A percentile compares a stretch with the other conserved stretches of the same genome.
phyloP scores from a whole-genome alignment of 2,797 vertebrate species.

The Tokudaia muenninki region DNA sequence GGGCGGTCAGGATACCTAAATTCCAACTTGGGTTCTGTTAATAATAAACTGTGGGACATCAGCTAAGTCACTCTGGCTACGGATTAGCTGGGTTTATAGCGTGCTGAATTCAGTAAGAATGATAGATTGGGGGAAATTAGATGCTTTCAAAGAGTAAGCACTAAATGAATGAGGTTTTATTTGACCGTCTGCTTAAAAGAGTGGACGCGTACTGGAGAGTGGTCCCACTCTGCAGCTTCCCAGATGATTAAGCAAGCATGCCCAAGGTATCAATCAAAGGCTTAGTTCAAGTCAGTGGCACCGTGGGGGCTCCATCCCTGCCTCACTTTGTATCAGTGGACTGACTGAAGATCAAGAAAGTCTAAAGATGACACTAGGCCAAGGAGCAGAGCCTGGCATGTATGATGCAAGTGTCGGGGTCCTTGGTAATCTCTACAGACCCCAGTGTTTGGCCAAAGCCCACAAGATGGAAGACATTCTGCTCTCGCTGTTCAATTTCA shows the following conservation, averaged over 20 bases:
- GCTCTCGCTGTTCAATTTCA: conserved; percentile 51
- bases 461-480: conserved; percentile 77
- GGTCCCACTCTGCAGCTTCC: conserved; percentile 6
- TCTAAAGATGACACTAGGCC: background rate
- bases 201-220: background rate
- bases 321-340: background rate
- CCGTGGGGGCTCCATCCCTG: background rate
- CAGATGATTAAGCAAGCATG: background rate
- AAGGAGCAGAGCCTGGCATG: rapidly evolving
- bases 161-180: conserved; percentile 68
- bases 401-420: background rate
- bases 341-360: background rate
- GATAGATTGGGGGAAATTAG: conserved; percentile 62
- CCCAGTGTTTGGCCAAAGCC: conserved; percentile 60
- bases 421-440: conserved; percentile 24
- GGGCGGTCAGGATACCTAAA: background rate
- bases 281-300: background rate
- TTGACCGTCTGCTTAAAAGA: conserved; percentile 58
- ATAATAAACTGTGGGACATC: conserved; percentile 26
- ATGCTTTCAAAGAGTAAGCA: conserved; percentile 65
- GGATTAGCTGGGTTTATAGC: conserved; percentile 23
- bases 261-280: background rate
- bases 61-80: background rate
- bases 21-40: conserved; percentile 29
- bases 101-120: conserved; percentile 50